phyloP scores from a whole-genome alignment of 2,797 vertebrate species.

The Myotis myotis region DNA sequence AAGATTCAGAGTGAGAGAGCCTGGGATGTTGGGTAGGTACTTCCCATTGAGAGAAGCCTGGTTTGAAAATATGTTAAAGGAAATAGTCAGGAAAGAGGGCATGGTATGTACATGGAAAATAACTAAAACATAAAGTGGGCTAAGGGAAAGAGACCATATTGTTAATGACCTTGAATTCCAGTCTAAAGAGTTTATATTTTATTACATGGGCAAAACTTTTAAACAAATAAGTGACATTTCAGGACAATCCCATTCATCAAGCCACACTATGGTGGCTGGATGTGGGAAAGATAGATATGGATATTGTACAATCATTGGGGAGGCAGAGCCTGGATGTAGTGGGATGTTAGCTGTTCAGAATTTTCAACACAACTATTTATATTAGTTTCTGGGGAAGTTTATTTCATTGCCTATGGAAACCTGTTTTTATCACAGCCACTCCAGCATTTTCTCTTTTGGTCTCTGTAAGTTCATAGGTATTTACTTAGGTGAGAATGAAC shows the following conservation, averaged over 20 bases:
- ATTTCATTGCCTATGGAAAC: neutral
- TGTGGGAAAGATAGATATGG: neutral
- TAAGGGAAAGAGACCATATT: neutral
- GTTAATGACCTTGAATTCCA: neutral
- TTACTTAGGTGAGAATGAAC: conserved; percentile 7
- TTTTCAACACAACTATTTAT: neutral
- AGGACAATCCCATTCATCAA: neutral
- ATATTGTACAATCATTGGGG: neutral
- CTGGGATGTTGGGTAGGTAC: neutral
- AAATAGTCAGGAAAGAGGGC: neutral
- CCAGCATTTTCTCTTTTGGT: neutral
- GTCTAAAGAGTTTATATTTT: neutral
- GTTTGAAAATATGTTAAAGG: neutral
- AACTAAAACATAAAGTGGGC: neutral
- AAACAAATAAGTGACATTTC: neutral
- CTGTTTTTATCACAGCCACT: neutral
- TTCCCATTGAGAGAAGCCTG: neutral
- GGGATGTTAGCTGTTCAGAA: neutral
- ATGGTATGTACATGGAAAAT: neutral
- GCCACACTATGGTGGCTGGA: neutral
- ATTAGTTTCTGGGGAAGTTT: neutral
- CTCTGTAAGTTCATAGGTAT: neutral
- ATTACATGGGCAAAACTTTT: neutral
- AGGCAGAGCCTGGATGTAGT: neutral
- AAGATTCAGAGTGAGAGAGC: neutral